Evolutionary conservation across 2,888 invertebrate species (phyloP).

Genomic region (Alsophila aescularia): DNA sequence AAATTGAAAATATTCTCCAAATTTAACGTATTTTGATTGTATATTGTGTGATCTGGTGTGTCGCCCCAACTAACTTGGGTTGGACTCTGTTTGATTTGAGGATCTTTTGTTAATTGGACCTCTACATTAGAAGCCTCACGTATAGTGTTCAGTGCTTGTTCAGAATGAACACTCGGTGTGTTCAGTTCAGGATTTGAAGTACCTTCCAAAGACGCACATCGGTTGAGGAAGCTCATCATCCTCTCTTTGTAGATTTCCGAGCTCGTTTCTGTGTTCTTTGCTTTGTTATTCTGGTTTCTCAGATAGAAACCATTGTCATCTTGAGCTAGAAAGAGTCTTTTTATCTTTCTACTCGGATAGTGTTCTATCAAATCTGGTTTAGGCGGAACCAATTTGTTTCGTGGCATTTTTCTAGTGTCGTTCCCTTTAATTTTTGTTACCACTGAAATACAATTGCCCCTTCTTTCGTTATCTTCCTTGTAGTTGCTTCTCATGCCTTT

Average conservation of each 20-base stretch:
- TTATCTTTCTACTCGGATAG: constrained; percentile 81
- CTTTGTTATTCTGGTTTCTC: constrained; percentile 76
- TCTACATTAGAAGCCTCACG: constrained; percentile 55
- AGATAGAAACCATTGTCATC: constrained; percentile 73
- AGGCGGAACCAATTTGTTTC: constrained; percentile 71
- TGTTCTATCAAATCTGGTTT: constrained; percentile 83
- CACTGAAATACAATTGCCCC: constrained; percentile 80
- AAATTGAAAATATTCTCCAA: constrained; percentile 75
- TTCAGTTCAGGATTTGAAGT: constrained; percentile 63
- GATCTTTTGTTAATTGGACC: constrained; percentile 37
- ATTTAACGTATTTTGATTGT: constrained; percentile 77
- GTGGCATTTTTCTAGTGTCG: constrained; percentile 64
- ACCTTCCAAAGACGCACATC: constrained; percentile 69
- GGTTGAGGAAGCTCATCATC: constrained; percentile 75
- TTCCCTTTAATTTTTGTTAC: constrained; percentile 84
- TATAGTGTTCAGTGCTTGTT: constrained; percentile 62
- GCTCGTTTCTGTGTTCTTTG: constrained; percentile 71
- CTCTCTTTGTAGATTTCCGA: constrained; percentile 77
- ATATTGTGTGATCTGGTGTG: constrained; percentile 68
- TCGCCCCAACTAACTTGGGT: constrained; percentile 78
- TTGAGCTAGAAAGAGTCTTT: constrained; percentile 77
- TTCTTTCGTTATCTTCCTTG: constrained; percentile 78
- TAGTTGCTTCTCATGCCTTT: constrained; percentile 86
- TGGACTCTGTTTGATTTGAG: constrained; percentile 23
- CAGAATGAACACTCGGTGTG: constrained; percentile 66